Conservation (phyloP, 2,113 vertebrate species). For the Pelusios castaneus region DNA sequence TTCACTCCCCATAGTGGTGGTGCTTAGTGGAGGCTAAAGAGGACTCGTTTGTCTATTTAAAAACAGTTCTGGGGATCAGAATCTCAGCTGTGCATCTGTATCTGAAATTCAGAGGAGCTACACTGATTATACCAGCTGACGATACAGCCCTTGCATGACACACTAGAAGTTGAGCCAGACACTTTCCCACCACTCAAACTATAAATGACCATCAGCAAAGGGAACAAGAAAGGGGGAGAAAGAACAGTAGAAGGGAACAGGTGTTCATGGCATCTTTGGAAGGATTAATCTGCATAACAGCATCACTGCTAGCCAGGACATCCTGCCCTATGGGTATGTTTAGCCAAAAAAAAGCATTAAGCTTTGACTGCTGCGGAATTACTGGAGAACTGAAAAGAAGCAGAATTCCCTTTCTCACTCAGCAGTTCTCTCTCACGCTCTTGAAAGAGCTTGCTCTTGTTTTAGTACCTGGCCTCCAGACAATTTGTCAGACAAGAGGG, state of each 20-base stretch:
- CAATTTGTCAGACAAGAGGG: constrained; percentile 48
- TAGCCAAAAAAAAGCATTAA: neutral
- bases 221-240: neutral
- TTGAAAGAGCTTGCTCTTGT: constrained; percentile 50
- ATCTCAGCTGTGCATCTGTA: neutral
- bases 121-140: neutral
- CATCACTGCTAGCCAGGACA: constrained; percentile 3
- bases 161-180: neutral
- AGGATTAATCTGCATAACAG: neutral
- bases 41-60: too few relatives aligned
- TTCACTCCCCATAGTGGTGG: neutral
- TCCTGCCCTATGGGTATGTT: neutral
- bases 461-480: constrained; percentile 43
- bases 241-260: neutral
- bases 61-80: neutral
- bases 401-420: constrained; percentile 1
- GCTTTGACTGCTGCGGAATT: constrained; percentile 38
- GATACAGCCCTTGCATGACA: neutral
- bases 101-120: neutral
- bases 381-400: constrained; percentile 8
- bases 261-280: neutral
- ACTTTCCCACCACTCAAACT: neutral
- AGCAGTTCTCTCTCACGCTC: constrained; percentile 18
- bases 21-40: neutral
- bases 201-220: neutral